Evolutionary conservation across 30 jellyfish, hydroid and myxozoan species (phyloP).

Genomic region (Cassiopea xamachana): DNA sequence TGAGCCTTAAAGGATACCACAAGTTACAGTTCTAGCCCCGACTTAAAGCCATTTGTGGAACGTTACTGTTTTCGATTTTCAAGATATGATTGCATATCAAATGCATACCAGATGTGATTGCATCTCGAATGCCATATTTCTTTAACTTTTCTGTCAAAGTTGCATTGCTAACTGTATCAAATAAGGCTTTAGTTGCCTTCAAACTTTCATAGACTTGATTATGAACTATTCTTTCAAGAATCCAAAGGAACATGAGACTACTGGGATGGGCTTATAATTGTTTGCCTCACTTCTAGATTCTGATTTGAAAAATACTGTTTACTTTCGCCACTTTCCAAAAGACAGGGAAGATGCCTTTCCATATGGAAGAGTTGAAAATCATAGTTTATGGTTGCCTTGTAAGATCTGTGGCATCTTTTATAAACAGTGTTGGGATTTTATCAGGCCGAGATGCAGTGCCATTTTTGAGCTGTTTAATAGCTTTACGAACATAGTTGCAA

Average conservation of each 20-base stretch:
- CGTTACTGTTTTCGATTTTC: constrained; percentile 9
- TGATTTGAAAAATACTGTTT: constrained; percentile 21
- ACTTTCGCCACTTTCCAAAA: constrained; percentile 28
- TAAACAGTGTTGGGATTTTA: neutral
- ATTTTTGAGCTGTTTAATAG: neutral
- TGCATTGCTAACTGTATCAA: constrained; percentile 23
- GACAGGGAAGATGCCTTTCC: constrained; percentile 23
- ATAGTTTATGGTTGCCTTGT: neutral
- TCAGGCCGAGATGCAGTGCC: neutral
- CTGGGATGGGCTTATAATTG: constrained; percentile 39
- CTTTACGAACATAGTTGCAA: neutral
- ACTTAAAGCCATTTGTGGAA: constrained; percentile 1
- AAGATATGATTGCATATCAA: constrained; percentile 23
- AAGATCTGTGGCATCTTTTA: constrained; percentile 11
- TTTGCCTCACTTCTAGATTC: constrained; percentile 11
- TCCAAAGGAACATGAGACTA: constrained; percentile 14
- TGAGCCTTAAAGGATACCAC: constrained; percentile 56
- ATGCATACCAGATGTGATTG: neutral
- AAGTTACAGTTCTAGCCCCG: constrained; percentile 37
- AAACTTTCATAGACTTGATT: constrained; percentile 13
- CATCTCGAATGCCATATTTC: constrained; percentile 15
- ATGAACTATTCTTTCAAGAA: constrained; percentile 16
- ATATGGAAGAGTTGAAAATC: constrained; percentile 23
- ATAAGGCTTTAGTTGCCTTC: neutral
- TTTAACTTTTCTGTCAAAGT: constrained; percentile 9